Evolutionary conservation across 2,797 vertebrate genomes (phyloP).

Genomic region (Premnoplex brunnescens): DNA sequence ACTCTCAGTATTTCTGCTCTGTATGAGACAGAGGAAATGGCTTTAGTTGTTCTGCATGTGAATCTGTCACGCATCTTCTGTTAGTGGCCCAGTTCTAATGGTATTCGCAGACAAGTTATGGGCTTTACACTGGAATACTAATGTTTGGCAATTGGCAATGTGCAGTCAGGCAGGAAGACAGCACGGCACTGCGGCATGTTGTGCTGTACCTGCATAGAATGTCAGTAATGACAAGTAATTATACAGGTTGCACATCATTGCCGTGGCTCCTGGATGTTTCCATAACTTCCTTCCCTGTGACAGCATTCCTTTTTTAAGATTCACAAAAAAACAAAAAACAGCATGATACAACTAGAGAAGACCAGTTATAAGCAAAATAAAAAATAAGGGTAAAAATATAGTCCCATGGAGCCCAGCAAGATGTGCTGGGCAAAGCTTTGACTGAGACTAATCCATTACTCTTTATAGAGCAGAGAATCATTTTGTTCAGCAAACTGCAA

Average conservation of each 20-base stretch:
- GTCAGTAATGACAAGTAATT: slow-evolving; percentile 28
- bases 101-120: neutral
- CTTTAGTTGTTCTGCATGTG: neutral
- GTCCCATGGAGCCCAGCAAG: neutral
- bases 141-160: neutral
- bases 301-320: slow-evolving; percentile 14
- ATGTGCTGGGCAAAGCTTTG: neutral
- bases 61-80: neutral
- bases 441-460: neutral
- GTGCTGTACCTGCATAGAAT: neutral
- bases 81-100: slow-evolving; percentile 16
- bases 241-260: neutral
- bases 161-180: neutral
- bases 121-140: neutral
- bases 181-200: neutral
- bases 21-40: neutral
- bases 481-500: neutral
- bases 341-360: neutral
- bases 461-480: neutral
- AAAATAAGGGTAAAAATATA: neutral
- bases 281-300: neutral
- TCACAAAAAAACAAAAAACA: neutral
- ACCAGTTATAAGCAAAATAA: neutral
- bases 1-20: neutral
- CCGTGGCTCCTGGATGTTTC: neutral